Conservation (phyloP, 2,113 vertebrate genomes). For the Esox niger region DNA sequence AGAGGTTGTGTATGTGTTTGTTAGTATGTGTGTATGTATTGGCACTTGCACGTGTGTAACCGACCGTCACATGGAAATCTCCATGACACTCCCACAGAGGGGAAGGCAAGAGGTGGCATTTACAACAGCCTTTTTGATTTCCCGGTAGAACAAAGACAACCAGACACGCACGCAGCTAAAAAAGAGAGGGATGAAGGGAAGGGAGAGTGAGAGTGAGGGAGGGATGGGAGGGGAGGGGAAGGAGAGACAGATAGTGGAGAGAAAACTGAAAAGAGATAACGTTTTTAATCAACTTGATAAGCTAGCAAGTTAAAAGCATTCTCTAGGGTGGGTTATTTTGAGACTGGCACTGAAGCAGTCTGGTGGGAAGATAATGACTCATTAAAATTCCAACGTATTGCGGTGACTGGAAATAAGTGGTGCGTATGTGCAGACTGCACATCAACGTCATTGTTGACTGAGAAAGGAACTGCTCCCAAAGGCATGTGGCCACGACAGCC, state of each 20-base stretch:
- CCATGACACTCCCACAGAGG: slow-evolving; percentile 77
- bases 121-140: neutral
- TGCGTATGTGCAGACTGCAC: too few species aligned
- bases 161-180: slow-evolving; percentile 1
- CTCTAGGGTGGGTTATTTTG: too few species aligned
- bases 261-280: neutral
- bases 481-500: too few species aligned
- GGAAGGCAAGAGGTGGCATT: neutral
- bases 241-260: neutral
- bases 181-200: neutral
- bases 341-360: too few species aligned
- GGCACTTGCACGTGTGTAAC: neutral
- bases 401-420: too few species aligned
- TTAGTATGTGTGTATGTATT: neutral
- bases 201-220: neutral
- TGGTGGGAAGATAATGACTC: too few species aligned
- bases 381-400: too few species aligned
- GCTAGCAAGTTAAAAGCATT: too few species aligned
- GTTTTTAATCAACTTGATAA: too few species aligned
- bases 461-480: too few species aligned
- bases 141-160: neutral
- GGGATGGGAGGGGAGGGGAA: neutral
- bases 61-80: too few species aligned
- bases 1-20: neutral
- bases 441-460: too few species aligned